Percentiles rank a stretch among this genome's conserved stretches.
Evolutionary conservation across 2,888 invertebrate genomes (phyloP).

Genomic region (Latheticus oryzae): DNA sequence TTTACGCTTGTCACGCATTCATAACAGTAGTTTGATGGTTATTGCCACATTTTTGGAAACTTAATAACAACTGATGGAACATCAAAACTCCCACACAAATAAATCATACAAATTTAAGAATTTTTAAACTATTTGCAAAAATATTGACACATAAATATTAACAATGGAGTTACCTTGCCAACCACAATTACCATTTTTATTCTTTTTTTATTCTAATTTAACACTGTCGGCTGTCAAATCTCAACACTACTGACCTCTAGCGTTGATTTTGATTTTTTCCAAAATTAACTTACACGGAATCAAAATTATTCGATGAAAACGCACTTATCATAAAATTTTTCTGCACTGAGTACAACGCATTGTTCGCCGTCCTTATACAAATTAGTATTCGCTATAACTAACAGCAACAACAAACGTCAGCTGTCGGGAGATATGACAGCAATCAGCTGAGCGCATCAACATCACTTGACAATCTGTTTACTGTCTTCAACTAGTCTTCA

Average conservation of each 20-base stretch:
- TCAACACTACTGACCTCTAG: slow-evolving; percentile 23
- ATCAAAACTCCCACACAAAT: too few relatives aligned
- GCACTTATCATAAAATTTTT: background rate
- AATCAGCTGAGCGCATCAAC: too few relatives aligned
- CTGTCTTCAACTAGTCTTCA: too few relatives aligned
- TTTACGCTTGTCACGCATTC: slow-evolving; percentile 59
- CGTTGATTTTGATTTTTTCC: slow-evolving; percentile 1
- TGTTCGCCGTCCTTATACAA: too few relatives aligned
- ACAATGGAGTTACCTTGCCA: slow-evolving; percentile 47
- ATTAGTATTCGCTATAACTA: too few relatives aligned
- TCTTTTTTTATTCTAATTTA: slow-evolving; percentile 46
- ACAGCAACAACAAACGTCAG: too few relatives aligned
- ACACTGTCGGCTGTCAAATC: slow-evolving; percentile 41
- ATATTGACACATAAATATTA: slow-evolving; percentile 48
- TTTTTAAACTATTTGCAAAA: slow-evolving; percentile 43
- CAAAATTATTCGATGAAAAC: background rate
- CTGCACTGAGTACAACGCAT: too few relatives aligned
- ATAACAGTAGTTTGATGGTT: slow-evolving; percentile 51
- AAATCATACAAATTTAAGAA: slow-evolving; percentile 34
- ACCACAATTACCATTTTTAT: slow-evolving; percentile 46
- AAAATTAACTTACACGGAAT: too few relatives aligned
- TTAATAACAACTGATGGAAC: slow-evolving; percentile 47
- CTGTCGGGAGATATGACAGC: too few relatives aligned
- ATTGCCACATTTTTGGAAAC: slow-evolving; percentile 47
- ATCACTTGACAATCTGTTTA: too few relatives aligned